A percentile compares a stretch with the other conserved stretches of the same genome.
phyloP scores from a whole-genome alignment of 1,140 invertebrate species.

The Caenorhabditis briggsae region DNA sequence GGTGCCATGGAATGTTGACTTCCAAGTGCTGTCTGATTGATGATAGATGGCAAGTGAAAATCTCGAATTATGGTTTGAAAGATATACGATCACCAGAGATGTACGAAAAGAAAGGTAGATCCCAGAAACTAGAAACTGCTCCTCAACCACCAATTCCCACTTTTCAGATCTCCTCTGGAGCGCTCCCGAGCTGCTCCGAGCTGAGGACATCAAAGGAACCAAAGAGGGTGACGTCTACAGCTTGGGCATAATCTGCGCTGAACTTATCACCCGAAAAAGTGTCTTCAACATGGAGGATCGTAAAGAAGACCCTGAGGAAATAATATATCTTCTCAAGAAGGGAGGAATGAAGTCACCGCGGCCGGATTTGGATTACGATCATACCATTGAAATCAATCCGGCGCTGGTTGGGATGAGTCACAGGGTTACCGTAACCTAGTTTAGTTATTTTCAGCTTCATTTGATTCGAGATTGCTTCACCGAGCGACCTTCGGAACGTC shows the following conservation, averaged over 20 bases:
- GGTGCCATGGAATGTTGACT: constrained; percentile 60
- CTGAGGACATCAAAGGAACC: constrained; percentile 72
- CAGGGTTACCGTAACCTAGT: background rate
- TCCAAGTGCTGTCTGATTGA: constrained; percentile 63
- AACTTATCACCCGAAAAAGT: constrained; percentile 79
- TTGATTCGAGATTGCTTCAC: constrained; percentile 75
- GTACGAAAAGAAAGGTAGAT: constrained; percentile 56
- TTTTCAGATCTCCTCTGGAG: constrained; percentile 84
- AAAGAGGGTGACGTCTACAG: constrained; percentile 72
- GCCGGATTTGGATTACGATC: constrained; percentile 61
- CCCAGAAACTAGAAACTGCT: background rate
- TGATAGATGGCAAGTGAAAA: constrained; percentile 64
- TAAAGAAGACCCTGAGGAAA: constrained; percentile 67
- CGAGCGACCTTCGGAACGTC: constrained; percentile 66
- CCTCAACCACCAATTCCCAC: background rate
- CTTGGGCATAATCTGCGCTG: constrained; percentile 76
- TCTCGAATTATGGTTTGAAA: constrained; percentile 58
- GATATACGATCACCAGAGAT: constrained; percentile 11
- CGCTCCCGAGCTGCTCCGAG: constrained; percentile 90
- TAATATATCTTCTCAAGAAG: constrained; percentile 69
- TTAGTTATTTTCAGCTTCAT: constrained; percentile 65
- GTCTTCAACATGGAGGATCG: constrained; percentile 69
- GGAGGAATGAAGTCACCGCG: constrained; percentile 63
- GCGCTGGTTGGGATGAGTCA: constrained; percentile 62
- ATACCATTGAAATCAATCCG: constrained; percentile 68